Evolutionary conservation across 2,888 invertebrate species (phyloP).

Genomic region (Agonopterix alstromeriana): DNA sequence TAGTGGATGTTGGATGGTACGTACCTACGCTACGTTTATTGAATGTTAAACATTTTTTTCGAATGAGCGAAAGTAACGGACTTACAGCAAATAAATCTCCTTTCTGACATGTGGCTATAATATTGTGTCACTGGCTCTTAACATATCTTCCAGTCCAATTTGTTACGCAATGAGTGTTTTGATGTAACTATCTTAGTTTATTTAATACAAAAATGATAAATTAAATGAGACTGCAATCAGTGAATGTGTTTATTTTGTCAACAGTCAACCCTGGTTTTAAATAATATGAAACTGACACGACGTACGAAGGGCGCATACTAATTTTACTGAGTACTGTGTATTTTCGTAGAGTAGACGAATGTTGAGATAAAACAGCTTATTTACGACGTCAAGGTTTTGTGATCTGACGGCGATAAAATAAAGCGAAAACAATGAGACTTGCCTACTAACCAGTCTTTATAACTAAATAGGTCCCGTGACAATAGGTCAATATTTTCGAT

Average conservation of each 20-base stretch:
- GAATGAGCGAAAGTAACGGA: slow-evolving; percentile 24
- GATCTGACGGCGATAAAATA: no score
- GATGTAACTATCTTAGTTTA: slow-evolving; percentile 67
- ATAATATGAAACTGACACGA: neutral
- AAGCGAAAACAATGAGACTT: no score
- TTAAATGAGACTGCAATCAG: slow-evolving; percentile 72
- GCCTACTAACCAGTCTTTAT: no score
- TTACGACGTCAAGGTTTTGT: no score
- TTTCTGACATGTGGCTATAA: slow-evolving; percentile 28
- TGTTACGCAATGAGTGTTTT: slow-evolving; percentile 71
- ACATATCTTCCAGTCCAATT: slow-evolving; percentile 69
- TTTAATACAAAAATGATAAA: slow-evolving; percentile 56
- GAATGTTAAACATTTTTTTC: slow-evolving; percentile 14
- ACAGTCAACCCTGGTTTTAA: neutral
- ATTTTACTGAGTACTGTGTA: neutral
- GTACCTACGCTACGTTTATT: neutral
- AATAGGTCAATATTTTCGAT: no score
- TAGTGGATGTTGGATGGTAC: no score
- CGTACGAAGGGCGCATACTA: slow-evolving; percentile 5
- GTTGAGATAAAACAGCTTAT: no score
- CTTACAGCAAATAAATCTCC: slow-evolving; percentile 29
- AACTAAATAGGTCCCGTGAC: no score
- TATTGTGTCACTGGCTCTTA: slow-evolving; percentile 45
- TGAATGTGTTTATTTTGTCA: slow-evolving; percentile 7
- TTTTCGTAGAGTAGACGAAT: no score